Evolutionary conservation across 2,888 invertebrate species (phyloP), one percentile per base, ranked within the genome.

Genomic region (Caenorhabditis sp.): DNA sequence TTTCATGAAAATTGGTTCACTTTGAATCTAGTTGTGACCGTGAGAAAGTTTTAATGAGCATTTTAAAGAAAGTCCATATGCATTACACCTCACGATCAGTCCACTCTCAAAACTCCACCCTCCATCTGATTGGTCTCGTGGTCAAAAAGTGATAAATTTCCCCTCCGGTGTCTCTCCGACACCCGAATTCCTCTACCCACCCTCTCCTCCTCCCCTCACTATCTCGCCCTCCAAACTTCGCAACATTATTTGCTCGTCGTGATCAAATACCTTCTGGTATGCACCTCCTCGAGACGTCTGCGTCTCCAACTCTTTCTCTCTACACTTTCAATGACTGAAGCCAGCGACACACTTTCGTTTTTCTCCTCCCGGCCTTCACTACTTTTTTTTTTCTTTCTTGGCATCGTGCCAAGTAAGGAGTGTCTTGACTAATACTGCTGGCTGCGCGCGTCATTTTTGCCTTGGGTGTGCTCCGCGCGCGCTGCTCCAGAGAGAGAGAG

Each of bases 191-290:
- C 54, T 24, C 51, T 31, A 4, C 31, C 24, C 24, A 51, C 26
- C 14, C 54, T 54, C 63, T 8, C 8, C 26, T n/a, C 22, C 35
- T 41, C 16, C 35, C 14, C 44, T 26, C 69, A 19, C 16, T 26
- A 14, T 54, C 51, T 41, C 26, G n/a, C 61, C n/a, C 47, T 22
- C 24, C 35, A 56, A 56, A 54, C 24, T 76, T 61, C 68, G 69
- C 69, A 69, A 77, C 77, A 77, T 77, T 77, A 63, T 77, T 77
- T 77, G 77, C 77, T 77, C 77, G 31, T 77, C 77, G 77, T 77
- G 77, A 77, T 77, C 77, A 77, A 77, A 69, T 70, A 77, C 69
- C 70, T 54, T 47, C 49, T 35, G 16, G 58, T 44, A 54, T 56
- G 38, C 38, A 38, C 38, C 12, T 10, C 38, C 63, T 63, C 38